Evolutionary conservation across 2,888 invertebrate species (phyloP), one percentile per base, ranked within the genome.

Genomic region (Deilephila porcellus): DNA sequence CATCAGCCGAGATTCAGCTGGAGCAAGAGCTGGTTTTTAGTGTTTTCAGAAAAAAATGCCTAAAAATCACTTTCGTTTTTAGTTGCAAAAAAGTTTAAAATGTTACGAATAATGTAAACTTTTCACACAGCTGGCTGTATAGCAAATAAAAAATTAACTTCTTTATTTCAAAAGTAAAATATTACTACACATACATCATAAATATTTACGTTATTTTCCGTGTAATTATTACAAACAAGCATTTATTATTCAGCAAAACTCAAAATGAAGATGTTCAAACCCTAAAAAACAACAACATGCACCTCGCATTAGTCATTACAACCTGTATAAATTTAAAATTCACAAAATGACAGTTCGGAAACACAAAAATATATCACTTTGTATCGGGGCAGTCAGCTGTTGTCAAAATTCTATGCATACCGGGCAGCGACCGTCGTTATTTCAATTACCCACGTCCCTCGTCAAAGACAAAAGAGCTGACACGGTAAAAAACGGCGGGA

Each of bases 401-500:
- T 91, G 89, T 88, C 88, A 86, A 90, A 91, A 93, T 93, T 91
- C 93, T 90, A 89, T 85, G 90, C 92, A 94, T 94, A 90, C 92
- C 92, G 82, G 81, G 80, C 84, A 83, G 86, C 87, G 90, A 87
- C 89, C 90, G 86, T 93, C 93, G 93, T 94, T 94, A 94, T 94
- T 93, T 93, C 94, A 93, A 94, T 94, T 94, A 93, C 91, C 85
- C 81, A 81, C 79, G 88, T 88, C 94, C 94, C 91, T 93, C 91
- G 92, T 94, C 94, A 94, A 92, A 94, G 91, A 94, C 94, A 94
- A 94, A 93, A 91, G 93, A 89, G 86, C 90, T 92, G 93, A 93
- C 94, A 91, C 86, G 83, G 81, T 86, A 85, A 86, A 88, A 86
- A 85, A 80, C 67, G 52, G 67, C 67, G 67, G 67, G 84, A 85